Percentiles rank a stretch among this genome's conserved stretches.
These are phyloP conservation scores for Eospalax fontanierii DNA, from an alignment of 2,797 vertebrate species.

Conservation along the genomic window DNA sequence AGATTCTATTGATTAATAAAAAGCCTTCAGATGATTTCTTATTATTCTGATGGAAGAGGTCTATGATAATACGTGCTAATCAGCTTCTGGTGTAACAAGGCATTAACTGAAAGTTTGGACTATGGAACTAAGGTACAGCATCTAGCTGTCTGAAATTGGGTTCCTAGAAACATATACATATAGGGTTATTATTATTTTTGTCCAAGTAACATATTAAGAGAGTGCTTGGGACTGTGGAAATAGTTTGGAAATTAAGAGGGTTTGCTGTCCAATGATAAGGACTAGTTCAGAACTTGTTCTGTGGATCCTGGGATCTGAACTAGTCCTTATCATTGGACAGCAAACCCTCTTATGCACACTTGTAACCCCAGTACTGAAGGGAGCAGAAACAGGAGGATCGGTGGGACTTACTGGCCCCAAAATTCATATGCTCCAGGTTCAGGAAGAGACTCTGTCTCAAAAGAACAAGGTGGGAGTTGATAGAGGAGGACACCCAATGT, in stretches of 20 bases:
- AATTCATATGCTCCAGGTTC: not conserved
- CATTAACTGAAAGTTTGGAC: conserved; percentile 26
- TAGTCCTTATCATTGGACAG: too few relatives aligned
- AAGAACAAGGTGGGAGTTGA: not conserved
- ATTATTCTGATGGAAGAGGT: not conserved
- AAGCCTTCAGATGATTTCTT: not conserved
- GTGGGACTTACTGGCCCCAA: not conserved
- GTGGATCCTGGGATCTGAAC: too few relatives aligned
- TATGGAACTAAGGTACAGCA: not conserved
- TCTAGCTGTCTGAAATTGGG: not conserved
- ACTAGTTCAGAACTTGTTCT: too few relatives aligned
- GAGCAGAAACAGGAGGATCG: not conserved
- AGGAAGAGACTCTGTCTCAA: not conserved
- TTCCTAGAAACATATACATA: not conserved
- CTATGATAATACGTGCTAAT: not conserved
- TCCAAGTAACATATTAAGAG: not conserved
- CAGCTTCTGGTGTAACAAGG: not conserved
- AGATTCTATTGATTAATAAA: conserved; percentile 39
- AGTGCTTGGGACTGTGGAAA: not conserved
- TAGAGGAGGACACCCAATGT: not conserved
- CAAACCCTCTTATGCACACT: not conserved
- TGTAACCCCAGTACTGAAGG: not conserved
- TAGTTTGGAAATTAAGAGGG: not conserved
- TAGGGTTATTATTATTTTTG: not conserved
- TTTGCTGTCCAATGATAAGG: not conserved